Evolutionary conservation across 1,140 invertebrate genomes (phyloP), one percentile per base, ranked within the genome.

Genomic region (Caerostris darwini): DNA sequence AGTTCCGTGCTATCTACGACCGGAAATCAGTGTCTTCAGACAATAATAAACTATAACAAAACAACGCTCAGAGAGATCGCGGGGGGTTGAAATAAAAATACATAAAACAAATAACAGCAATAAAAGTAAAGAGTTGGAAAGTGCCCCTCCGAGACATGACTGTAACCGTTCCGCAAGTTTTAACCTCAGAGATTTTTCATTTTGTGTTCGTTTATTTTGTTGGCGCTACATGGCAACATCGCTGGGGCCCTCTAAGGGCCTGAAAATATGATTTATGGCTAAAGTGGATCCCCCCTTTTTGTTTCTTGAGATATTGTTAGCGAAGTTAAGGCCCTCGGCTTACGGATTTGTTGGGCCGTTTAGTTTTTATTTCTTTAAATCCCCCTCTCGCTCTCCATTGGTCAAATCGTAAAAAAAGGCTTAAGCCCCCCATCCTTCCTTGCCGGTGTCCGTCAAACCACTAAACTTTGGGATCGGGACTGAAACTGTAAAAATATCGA

Each of bases 41-140:
- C 10, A 77, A 77, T 77, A 77, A 77, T 77, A 85, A 56, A 83
- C 53, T n/a, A 83, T 6, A 83, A 57, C 53, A 83, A 54, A 54
- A 83, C 50, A 83, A 82, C 50, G 7, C 1, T 10, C 7, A 64
- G 17, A 14, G 14, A 82, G 50, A 53, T 34, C 50, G 71, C 5
- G 34, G 34, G 34, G 34, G 81, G 50, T 82, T 54, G 54, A 82
- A 57, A 82, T 6, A 56, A 82, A 57, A 82, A 56, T 17, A 5
- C 1, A 4, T 10, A 53, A 85, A 85, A 57, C 14, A 50, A 53
- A 53, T 50, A 56, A n/a, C 17, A 85, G n/a, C 57, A 58, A 58
- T 17, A 57, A 58, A 58, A 85, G 56, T n/a, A 85, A 85, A 85
- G 82, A 85, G 54, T 85, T 85, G 82, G 71, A 85, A 85, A 85